phyloP scores from a whole-genome alignment of 2,888 invertebrate species.

The Tenthredo distinguenda region DNA sequence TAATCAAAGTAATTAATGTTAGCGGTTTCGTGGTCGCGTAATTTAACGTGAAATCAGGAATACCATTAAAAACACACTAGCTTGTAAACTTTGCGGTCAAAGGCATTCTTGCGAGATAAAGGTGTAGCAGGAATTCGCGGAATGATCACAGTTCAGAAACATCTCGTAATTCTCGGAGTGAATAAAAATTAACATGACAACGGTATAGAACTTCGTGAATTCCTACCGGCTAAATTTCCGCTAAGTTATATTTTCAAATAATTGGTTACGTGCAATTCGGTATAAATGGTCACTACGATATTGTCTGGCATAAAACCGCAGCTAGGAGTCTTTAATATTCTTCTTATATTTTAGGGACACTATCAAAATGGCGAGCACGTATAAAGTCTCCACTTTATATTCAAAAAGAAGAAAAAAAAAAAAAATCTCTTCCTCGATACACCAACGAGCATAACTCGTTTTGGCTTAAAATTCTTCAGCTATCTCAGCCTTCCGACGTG shows the following conservation, averaged over 20 bases:
- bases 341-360: slow-evolving; percentile 9
- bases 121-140: slow-evolving; percentile 11
- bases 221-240: background rate
- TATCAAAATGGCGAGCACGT: slow-evolving; percentile 22
- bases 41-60: background rate
- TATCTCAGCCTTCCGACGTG: background rate
- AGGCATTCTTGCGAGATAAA: slow-evolving; percentile 22
- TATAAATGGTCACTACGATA: background rate
- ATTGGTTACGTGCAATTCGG: background rate
- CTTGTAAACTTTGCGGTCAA: background rate
- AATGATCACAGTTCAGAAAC: slow-evolving; percentile 13
- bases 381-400: slow-evolving; percentile 21
- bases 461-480: slow-evolving; percentile 8
- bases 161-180: slow-evolving; percentile 6
- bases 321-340: slow-evolving; percentile 5
- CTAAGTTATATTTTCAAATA: background rate
- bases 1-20: background rate
- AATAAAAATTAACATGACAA: slow-evolving; percentile 28
- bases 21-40: background rate
- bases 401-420: background rate
- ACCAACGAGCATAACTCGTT: background rate
- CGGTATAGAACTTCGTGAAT: slow-evolving; percentile 7
- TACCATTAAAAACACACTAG: background rate
- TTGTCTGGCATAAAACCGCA: background rate
- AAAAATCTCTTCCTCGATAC: slow-evolving; percentile 10